Evolutionary conservation across 35 echinoderm and acorn worm genomes (phyloP), one percentile per base, ranked within the genome.

Genomic region (Patiria miniata): DNA sequence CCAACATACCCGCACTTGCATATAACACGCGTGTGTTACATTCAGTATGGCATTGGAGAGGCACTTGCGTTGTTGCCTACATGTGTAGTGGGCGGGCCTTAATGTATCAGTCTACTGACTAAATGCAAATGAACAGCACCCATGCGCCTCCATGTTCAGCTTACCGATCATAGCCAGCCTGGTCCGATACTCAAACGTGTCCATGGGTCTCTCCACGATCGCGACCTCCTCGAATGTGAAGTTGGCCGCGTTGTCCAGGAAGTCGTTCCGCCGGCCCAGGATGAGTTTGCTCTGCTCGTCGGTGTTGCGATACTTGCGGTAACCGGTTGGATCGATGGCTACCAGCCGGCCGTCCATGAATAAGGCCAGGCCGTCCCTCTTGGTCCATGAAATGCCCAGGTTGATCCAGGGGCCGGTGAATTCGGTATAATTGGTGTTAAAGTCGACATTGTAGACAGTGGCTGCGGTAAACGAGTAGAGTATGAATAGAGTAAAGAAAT

Each of bases 221-320:
- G 79, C 85, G 14, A 88, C 36, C 81, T 97, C 95, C 37, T 97
- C 95, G 57, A 92, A 97, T 38, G 91, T 85, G 58, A 93, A 86
- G 58, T 93, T 90, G 22, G 77, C 61, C 14, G 87, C 91, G 39
- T 93, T 78, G 34, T 87, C 91, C 29, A 97, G 44, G 77, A 78
- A 97, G 79, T 97, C 95, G 40, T 97, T 97, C 79, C 95, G 86
- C 54, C 95, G 81, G 12, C 95, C 95, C 0, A 97, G 61, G 32
- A 97, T 90, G 16, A 97, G 78, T 50, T 39, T 22, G 1, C 87
- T 87, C 79, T 97, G 78, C 22, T 78, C 77, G 58, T 97, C 91
- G 0, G 61, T 61, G 30, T 14, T 54, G 10, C 95, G 77, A 39
- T 87, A 93, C 76, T 93, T 97, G 28, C 88, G 87, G 86, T 93